A percentile compares a stretch with the other conserved stretches of the same genome.
Evolutionary conservation across 2,888 invertebrate genomes (phyloP).

Genomic region (Aphodius sticticus): DNA sequence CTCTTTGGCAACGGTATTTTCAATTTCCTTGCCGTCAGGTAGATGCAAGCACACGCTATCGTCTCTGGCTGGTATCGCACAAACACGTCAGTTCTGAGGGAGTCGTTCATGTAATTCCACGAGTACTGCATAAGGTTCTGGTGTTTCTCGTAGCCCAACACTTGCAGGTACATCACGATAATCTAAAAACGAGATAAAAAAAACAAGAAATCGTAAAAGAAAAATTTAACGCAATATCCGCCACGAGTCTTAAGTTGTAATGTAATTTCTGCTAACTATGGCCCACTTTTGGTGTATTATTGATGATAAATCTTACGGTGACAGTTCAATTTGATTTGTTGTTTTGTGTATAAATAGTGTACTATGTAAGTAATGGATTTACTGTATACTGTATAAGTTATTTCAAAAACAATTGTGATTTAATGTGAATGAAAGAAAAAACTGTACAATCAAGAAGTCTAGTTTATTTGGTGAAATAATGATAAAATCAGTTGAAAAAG

Average conservation of each 20-base stretch:
- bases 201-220: conserved; percentile 14
- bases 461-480: no score
- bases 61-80: conserved; percentile 95
- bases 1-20: conserved; percentile 84
- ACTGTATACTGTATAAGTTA: no score
- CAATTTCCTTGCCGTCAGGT: conserved; percentile 89
- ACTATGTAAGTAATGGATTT: no score
- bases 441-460: no score
- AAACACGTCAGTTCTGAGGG: conserved; percentile 95
- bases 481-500: no score
- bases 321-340: no score
- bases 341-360: no score
- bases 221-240: not conserved
- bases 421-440: no score
- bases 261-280: no score
- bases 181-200: conserved; percentile 61
- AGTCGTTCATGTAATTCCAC: conserved; percentile 99
- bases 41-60: conserved; percentile 99
- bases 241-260: not conserved
- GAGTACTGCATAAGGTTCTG: conserved; percentile 92
- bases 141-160: conserved; percentile 88
- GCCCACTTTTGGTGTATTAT: no score
- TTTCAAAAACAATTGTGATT: no score
- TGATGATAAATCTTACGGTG: no score
- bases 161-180: conserved; percentile 94